A percentile compares a stretch with the other conserved stretches of the same genome.
These are phyloP conservation scores for Idris sp. DNA, from an alignment of 1,140 invertebrate species.

Conservation along the genomic window DNA sequence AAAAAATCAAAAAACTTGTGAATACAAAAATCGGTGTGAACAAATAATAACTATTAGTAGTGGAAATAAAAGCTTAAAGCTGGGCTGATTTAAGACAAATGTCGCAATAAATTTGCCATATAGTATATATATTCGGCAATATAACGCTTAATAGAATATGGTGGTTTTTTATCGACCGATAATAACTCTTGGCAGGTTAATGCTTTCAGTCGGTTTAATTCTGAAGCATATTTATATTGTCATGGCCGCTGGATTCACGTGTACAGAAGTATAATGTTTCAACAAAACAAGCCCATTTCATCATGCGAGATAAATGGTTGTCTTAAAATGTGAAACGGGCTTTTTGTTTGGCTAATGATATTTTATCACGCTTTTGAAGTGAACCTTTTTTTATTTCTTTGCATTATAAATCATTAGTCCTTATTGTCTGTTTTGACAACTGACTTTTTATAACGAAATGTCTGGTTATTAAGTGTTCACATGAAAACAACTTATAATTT, in stretches of 20 bases:
- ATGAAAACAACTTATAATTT: too few species aligned
- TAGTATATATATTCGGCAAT: slow-evolving; percentile 11
- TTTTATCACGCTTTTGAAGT: slow-evolving; percentile 4
- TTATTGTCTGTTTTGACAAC: slow-evolving; percentile 3
- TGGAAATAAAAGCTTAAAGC: too few species aligned
- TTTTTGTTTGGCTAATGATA: slow-evolving; percentile 9
- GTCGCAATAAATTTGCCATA: slow-evolving; percentile 9
- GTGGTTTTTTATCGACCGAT: slow-evolving; percentile 3
- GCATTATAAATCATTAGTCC: slow-evolving; percentile 18
- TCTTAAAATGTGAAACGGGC: slow-evolving; percentile 12
- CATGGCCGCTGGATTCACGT: neutral
- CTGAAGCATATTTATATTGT: slow-evolving; percentile 20
- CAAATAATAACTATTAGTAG: slow-evolving; percentile 9
- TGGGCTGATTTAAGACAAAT: slow-evolving; percentile 14
- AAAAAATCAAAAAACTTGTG: too few species aligned
- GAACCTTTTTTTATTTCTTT: slow-evolving; percentile 14
- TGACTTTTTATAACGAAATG: too few species aligned
- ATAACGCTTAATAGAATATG: slow-evolving; percentile 21
- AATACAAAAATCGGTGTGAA: too few species aligned
- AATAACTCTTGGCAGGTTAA: slow-evolving; percentile 18
- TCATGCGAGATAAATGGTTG: slow-evolving; percentile 4
- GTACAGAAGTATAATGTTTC: slow-evolving; percentile 5
- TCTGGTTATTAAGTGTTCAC: too few species aligned
- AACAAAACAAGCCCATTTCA: slow-evolving; percentile 15
- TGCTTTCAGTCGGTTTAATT: slow-evolving; percentile 15